phyloP scores from a whole-genome alignment of 2,888 invertebrate species.

The Nephrotoma guestfalica region DNA sequence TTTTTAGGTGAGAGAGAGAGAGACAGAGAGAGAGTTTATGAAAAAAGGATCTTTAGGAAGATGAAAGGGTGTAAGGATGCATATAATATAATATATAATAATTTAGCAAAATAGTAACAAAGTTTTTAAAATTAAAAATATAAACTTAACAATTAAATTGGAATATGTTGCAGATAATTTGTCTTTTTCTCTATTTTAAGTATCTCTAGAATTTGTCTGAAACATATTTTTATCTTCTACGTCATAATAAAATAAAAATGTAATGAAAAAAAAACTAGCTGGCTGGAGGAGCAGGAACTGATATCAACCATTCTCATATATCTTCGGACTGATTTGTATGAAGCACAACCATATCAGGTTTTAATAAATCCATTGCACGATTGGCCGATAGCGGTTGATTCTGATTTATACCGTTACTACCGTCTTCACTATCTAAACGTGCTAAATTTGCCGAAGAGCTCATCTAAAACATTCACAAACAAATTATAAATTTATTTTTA shows the following conservation, averaged over 20 bases:
- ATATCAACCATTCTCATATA: slow-evolving; percentile 15
- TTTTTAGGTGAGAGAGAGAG: neutral
- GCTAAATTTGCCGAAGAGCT: slow-evolving; percentile 31
- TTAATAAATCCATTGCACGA: slow-evolving; percentile 18
- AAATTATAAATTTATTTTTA: neutral
- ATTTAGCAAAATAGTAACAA: neutral
- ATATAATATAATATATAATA: neutral
- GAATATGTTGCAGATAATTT: neutral
- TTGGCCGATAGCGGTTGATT: slow-evolving; percentile 10
- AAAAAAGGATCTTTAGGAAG: neutral
- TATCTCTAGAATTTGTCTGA: neutral
- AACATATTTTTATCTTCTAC: neutral
- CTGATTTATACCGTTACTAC: slow-evolving; percentile 11
- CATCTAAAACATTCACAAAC: slow-evolving; percentile 19
- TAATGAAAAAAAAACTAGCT: neutral
- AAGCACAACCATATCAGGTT: slow-evolving; percentile 16
- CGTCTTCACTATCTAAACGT: slow-evolving; percentile 17
- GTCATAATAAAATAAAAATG: neutral
- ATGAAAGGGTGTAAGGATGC: neutral
- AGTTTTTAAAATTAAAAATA: neutral
- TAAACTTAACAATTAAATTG: neutral
- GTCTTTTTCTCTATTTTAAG: neutral
- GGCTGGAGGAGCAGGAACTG: slow-evolving; percentile 3
- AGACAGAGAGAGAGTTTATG: neutral
- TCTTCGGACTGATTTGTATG: slow-evolving; percentile 10